Percentiles rank a stretch among this genome's conserved stretches.
Evolutionary conservation across 1,140 invertebrate genomes (phyloP).

Genomic region (Acromyrmex charruanus): DNA sequence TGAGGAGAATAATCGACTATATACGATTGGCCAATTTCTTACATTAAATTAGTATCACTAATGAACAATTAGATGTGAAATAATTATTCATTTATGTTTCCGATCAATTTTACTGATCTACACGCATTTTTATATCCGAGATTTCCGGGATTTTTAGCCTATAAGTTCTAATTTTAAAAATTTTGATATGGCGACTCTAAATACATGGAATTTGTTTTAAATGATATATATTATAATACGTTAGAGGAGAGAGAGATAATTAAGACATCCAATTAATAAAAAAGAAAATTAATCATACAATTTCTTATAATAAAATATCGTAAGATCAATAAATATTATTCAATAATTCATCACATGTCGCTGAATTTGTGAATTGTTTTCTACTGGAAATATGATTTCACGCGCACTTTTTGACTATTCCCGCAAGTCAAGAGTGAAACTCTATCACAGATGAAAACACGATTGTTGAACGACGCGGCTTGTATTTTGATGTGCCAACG

Average conservation of each 20-base stretch:
- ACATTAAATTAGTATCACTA: no score
- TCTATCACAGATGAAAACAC: constrained; percentile 1
- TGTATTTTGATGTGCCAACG: not conserved
- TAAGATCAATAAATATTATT: not conserved
- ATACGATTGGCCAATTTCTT: no score
- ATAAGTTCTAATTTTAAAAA: no score
- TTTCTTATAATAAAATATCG: not conserved
- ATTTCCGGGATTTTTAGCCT: no score
- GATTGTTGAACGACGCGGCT: constrained; percentile 8
- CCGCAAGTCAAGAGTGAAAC: constrained; percentile 15
- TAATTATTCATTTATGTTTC: no score
- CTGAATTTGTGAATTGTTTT: not conserved
- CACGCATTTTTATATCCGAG: no score
- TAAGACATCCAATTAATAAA: not conserved
- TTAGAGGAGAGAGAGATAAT: no score
- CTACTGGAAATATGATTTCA: not conserved
- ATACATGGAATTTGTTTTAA: not conserved
- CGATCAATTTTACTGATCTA: no score
- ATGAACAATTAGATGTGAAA: no score
- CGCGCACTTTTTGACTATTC: not conserved
- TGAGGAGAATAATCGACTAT: no score
- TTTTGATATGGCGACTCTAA: no score
- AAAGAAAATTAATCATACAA: not conserved
- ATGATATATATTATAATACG: not conserved
- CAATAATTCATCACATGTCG: not conserved